Conservation (phyloP, 1,140 invertebrate species). For the Tetramorium alpestre region DNA sequence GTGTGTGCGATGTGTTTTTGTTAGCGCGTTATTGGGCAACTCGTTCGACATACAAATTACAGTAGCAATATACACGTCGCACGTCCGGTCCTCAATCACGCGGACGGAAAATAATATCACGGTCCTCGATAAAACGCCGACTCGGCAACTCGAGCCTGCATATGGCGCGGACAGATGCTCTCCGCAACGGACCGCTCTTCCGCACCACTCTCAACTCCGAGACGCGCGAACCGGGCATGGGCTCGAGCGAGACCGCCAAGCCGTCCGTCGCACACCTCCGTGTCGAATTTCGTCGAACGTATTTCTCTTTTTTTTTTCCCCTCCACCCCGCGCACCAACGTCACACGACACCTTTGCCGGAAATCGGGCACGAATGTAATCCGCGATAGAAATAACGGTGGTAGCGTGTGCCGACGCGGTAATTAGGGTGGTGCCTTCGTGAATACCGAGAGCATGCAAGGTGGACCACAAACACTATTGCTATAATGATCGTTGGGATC, state of each 20-base stretch:
- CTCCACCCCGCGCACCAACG: constrained; percentile 25
- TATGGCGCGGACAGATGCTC: constrained; percentile 70
- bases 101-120: constrained; percentile 44
- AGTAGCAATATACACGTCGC: constrained; percentile 25
- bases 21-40: not conserved
- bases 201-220: constrained; percentile 11
- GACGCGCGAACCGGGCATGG: constrained; percentile 22
- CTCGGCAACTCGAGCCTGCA: constrained; percentile 63
- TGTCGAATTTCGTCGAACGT: constrained; percentile 66
- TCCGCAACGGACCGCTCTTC: constrained; percentile 46
- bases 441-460: constrained; percentile 62
- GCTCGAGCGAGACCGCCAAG: constrained; percentile 18
- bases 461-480: constrained; percentile 74
- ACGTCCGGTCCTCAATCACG: constrained; percentile 2
- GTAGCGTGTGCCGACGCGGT: constrained; percentile 36
- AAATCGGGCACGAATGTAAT: constrained; percentile 65
- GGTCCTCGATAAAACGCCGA: constrained; percentile 39
- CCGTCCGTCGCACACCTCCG: constrained; percentile 36
- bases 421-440: constrained; percentile 72
- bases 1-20: not conserved
- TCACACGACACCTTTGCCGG: constrained; percentile 69
- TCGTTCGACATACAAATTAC: constrained; percentile 17
- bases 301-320: constrained; percentile 30
- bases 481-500: constrained; percentile 48
- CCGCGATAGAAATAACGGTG: constrained; percentile 59